Evolutionary conservation across 1,140 invertebrate genomes (phyloP).

Genomic region (Hyles vespertilio): DNA sequence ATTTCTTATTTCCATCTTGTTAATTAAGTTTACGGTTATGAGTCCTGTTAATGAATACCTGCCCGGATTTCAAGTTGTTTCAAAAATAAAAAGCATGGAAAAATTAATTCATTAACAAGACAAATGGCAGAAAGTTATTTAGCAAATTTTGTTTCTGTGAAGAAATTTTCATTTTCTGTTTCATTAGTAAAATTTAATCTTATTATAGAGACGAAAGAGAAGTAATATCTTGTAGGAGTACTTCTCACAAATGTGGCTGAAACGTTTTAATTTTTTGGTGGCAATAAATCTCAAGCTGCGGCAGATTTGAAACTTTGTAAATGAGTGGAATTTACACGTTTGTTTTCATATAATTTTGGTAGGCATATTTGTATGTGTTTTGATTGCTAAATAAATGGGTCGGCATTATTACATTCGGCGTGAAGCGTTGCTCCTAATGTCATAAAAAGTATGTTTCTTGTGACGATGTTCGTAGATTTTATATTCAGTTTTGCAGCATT

Average conservation of each 20-base stretch:
- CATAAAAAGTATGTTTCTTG: too few species aligned
- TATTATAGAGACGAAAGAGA: constrained; percentile 49
- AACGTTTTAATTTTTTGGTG: constrained; percentile 37
- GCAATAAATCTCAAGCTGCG: constrained; percentile 12
- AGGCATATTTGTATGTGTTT: too few species aligned
- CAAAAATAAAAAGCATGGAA: constrained; percentile 26
- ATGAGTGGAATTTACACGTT: not conserved
- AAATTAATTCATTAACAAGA: constrained; percentile 44
- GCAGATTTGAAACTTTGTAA: constrained; percentile 1
- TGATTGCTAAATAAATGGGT: too few species aligned
- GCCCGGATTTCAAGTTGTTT: not conserved
- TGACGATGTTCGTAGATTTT: too few species aligned
- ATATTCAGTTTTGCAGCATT: too few species aligned
- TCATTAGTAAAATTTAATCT: constrained; percentile 65
- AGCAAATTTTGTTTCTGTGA: constrained; percentile 41
- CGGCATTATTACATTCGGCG: too few species aligned
- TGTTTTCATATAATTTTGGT: not conserved
- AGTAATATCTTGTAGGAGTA: constrained; percentile 50
- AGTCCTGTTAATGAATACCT: too few species aligned
- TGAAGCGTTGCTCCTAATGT: too few species aligned
- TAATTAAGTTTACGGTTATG: too few species aligned
- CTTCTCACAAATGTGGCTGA: constrained; percentile 41
- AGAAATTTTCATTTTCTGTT: constrained; percentile 62
- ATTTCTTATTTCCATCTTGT: too few species aligned
- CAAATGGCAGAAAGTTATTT: constrained; percentile 46